These are phyloP conservation scores for Pollicipes pollicipes DNA, from an alignment of 1,140 invertebrate genomes.

Conservation along the genomic window DNA sequence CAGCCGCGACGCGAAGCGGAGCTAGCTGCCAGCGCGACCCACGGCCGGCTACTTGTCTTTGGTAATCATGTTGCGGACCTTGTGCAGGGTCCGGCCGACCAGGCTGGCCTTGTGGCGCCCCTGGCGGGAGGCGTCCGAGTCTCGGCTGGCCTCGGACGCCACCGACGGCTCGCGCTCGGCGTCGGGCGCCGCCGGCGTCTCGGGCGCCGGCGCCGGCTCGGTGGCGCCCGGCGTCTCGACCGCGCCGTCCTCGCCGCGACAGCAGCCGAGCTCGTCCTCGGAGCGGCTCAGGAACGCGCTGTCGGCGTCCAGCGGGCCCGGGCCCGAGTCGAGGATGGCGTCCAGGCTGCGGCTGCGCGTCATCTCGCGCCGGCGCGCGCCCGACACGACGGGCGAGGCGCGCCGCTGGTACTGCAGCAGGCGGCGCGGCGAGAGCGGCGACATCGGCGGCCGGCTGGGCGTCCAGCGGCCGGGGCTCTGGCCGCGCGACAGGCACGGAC, in stretches of 20 bases:
- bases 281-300: background rate
- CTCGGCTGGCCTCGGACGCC: background rate
- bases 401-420: background rate
- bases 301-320: background rate
- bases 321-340: background rate
- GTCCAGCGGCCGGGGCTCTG: background rate
- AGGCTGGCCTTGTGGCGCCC: background rate
- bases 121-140: background rate
- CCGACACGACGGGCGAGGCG: background rate
- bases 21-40: background rate
- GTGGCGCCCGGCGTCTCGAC: background rate
- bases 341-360: background rate
- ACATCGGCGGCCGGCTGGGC: background rate
- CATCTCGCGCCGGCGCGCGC: background rate
- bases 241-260: background rate
- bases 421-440: background rate
- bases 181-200: background rate
- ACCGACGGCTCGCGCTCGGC: background rate
- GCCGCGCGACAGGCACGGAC: background rate
- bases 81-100: background rate
- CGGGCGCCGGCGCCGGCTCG: too few relatives aligned
- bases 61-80: slow-evolving; percentile 1
- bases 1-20: too few relatives aligned
- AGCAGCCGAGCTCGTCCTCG: slow-evolving; percentile 5
- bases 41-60: background rate